Percentiles rank a stretch among this genome's conserved stretches.
phyloP scores from a whole-genome alignment of 2,888 invertebrate species.

The Leptopterna dolabrata region DNA sequence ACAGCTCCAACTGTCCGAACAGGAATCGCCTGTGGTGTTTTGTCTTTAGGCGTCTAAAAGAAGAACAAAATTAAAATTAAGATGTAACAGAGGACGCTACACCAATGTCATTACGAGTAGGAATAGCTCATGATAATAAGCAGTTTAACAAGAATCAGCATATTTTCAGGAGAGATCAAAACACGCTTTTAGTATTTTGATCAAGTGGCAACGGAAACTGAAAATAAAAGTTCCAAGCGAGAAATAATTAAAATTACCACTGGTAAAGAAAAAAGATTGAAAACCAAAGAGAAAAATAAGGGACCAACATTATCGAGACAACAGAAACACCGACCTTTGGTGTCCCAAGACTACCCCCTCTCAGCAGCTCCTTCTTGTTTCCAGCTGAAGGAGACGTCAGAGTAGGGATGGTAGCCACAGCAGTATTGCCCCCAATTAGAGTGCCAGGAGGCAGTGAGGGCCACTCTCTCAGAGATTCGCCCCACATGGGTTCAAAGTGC shows the following conservation, averaged over 20 bases:
- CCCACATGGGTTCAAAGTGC: constrained; percentile 97
- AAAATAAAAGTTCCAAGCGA: too few species aligned
- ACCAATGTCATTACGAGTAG: neutral
- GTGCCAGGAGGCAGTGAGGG: constrained; percentile 55
- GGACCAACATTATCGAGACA: too few species aligned
- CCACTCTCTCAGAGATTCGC: constrained; percentile 71
- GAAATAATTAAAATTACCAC: too few species aligned
- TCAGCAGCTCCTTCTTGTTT: constrained; percentile 42
- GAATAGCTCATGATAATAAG: too few species aligned
- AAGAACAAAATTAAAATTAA: neutral
- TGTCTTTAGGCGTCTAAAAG: constrained; percentile 18
- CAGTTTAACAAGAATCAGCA: too few species aligned
- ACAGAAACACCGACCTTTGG: neutral
- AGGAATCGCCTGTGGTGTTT: constrained; percentile 69
- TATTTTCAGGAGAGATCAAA: neutral
- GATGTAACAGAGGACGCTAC: neutral
- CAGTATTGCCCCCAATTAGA: constrained; percentile 41
- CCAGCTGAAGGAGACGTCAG: constrained; percentile 51
- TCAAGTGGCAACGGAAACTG: too few species aligned
- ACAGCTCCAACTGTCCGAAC: constrained; percentile 76
- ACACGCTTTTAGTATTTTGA: too few species aligned
- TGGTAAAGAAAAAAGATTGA: too few species aligned
- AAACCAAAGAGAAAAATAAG: too few species aligned
- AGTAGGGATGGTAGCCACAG: neutral
- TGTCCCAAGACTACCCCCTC: neutral